These are phyloP conservation scores for Fringilla coelebs DNA, from an alignment of 2,797 vertebrate species.

Conservation along the genomic window DNA sequence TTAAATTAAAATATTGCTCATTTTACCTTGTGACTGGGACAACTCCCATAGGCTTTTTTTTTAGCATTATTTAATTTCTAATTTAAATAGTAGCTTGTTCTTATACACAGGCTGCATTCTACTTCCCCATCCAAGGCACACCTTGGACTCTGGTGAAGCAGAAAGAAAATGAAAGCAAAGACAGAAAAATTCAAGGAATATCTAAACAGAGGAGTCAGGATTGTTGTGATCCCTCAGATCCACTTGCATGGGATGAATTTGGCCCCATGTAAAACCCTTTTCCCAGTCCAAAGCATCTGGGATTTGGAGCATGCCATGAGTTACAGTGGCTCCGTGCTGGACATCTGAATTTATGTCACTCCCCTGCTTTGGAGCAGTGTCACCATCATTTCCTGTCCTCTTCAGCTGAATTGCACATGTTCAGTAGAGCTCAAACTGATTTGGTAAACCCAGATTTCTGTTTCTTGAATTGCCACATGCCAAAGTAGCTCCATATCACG, in stretches of 20 bases:
- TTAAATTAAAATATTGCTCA: neutral
- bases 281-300: neutral
- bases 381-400: neutral
- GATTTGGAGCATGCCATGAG: neutral
- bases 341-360: neutral
- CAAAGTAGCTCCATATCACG: neutral
- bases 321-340: neutral
- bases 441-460: neutral
- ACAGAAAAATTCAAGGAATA: neutral
- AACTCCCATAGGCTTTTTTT: neutral
- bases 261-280: neutral
- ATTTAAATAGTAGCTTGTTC: neutral
- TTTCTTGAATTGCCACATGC: neutral
- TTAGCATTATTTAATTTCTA: neutral
- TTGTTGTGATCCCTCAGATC: neutral
- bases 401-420: neutral
- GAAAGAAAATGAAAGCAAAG: neutral
- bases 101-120: neutral
- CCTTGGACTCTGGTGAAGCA: neutral
- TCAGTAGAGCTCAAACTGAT: neutral
- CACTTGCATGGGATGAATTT: neutral
- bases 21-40: neutral
- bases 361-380: neutral
- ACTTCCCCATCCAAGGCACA: neutral
- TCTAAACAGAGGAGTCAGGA: neutral